A percentile compares a stretch with the other conserved stretches of the same genome.
phyloP scores from a whole-genome alignment of 2,888 invertebrate genomes.

The Achlya flavicornis region DNA sequence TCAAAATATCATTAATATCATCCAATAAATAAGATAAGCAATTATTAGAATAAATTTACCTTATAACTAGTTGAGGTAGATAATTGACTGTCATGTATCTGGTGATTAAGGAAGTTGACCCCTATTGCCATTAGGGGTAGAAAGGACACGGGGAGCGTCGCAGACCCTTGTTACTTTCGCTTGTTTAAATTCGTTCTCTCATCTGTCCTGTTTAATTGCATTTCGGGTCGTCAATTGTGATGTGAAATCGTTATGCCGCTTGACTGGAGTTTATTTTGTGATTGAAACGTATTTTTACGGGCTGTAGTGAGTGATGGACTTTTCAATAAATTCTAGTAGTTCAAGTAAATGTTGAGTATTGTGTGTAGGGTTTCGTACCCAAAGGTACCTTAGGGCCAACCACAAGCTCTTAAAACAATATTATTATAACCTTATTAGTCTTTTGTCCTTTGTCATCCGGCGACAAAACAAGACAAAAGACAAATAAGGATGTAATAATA shows the following conservation, averaged over 20 bases:
- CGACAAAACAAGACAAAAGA: too few relatives aligned
- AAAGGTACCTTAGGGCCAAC: too few relatives aligned
- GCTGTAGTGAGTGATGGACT: too few relatives aligned
- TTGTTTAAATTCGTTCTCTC: slow-evolving; percentile 30
- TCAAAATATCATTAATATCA: not conserved
- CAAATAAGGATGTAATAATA: too few relatives aligned
- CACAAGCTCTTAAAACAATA: too few relatives aligned
- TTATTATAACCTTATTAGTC: too few relatives aligned
- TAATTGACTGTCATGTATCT: slow-evolving; percentile 11
- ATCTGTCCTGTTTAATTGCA: slow-evolving; percentile 31
- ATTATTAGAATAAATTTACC: not conserved
- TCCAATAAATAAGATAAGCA: not conserved
- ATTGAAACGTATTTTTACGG: too few relatives aligned
- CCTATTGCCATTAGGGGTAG: slow-evolving; percentile 14
- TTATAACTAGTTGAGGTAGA: not conserved
- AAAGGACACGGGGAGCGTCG: slow-evolving; percentile 20
- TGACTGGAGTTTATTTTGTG: not conserved
- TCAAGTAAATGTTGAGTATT: too few relatives aligned
- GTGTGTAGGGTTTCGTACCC: too few relatives aligned
- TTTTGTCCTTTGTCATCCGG: too few relatives aligned
- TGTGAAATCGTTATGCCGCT: slow-evolving; percentile 10
- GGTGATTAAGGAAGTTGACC: slow-evolving; percentile 36
- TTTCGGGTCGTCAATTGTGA: slow-evolving; percentile 22
- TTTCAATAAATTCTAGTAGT: too few relatives aligned
- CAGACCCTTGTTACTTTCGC: slow-evolving; percentile 25